Percentiles rank a stretch among this genome's conserved stretches.
Conservation (phyloP, 2,113 vertebrate genomes). For the Geococcyx californianus region DNA sequence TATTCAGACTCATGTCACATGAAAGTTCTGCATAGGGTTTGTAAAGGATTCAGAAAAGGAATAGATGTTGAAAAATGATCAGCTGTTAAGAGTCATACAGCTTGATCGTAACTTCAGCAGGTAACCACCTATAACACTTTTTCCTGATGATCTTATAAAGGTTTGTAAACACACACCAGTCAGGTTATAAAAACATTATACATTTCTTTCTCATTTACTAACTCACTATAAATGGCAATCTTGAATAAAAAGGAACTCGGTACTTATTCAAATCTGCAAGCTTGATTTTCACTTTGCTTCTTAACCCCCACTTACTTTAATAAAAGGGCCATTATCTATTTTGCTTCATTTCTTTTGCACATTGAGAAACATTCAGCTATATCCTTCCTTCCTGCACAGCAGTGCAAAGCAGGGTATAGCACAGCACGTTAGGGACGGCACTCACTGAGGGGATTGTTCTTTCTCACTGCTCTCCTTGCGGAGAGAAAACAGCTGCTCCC, state of each 20-base stretch:
- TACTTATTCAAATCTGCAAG: not conserved
- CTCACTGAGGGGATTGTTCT: not conserved
- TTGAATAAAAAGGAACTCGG: not conserved
- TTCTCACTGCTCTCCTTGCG: not conserved
- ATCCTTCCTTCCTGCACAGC: not conserved
- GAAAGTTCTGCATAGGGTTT: not conserved
- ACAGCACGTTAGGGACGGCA: not conserved
- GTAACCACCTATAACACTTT: not conserved
- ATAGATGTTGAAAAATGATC: not conserved
- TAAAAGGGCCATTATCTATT: not conserved
- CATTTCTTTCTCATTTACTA: not conserved
- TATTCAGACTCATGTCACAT: not conserved
- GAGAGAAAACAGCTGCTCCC: not conserved
- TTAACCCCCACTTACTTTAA: not conserved
- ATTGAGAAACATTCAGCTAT: not conserved
- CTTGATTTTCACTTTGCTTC: not conserved
- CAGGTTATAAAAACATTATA: not conserved
- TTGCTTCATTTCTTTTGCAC: not conserved
- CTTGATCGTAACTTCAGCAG: not conserved
- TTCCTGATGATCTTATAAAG: not conserved
- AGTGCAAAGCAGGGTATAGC: not conserved
- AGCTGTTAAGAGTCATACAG: not conserved
- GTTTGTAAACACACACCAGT: not conserved
- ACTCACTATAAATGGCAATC: not conserved
- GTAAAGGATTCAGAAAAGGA: not conserved